A percentile compares a stretch with the other conserved stretches of the same genome.
phyloP scores from a whole-genome alignment of 1,140 invertebrate species.

The Caerostris extrusa region DNA sequence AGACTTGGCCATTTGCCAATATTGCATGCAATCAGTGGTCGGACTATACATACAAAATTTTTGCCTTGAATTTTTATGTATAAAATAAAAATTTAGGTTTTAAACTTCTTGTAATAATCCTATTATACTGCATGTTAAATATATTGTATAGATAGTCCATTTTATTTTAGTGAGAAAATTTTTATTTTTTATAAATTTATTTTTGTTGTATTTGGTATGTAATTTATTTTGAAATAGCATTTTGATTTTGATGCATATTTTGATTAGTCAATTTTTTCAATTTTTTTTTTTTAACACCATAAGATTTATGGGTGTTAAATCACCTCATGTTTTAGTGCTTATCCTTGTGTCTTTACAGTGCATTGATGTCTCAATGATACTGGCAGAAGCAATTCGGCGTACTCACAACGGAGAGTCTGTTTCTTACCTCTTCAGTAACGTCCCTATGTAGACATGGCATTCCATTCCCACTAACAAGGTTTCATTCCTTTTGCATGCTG shows the following conservation, averaged over 20 bases:
- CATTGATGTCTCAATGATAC: slow-evolving; percentile 98
- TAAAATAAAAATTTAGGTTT: no score
- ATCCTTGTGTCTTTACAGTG: slow-evolving; percentile 86
- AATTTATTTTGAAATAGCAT: slow-evolving; percentile 21
- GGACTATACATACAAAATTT: no score
- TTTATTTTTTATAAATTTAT: neutral
- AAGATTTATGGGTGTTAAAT: slow-evolving; percentile 40
- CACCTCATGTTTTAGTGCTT: slow-evolving; percentile 51
- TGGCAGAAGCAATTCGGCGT: slow-evolving; percentile 96
- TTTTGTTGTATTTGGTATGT: neutral
- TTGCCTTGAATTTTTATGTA: no score
- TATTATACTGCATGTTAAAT: neutral
- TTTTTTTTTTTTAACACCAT: slow-evolving; percentile 14
- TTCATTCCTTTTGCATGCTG: slow-evolving; percentile 74
- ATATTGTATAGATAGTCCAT: neutral
- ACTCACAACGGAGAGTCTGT: slow-evolving; percentile 99
- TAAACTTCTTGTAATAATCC: no score
- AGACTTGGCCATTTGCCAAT: no score
- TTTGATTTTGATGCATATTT: slow-evolving; percentile 44
- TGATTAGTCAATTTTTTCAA: slow-evolving; percentile 28
- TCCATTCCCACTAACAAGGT: slow-evolving; percentile 75
- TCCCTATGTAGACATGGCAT: slow-evolving; percentile 84
- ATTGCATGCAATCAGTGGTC: no score
- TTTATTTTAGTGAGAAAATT: slow-evolving; percentile 5
- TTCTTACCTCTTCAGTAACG: slow-evolving; percentile 96